phyloP scores from a whole-genome alignment of 2,888 invertebrate genomes.

The Onthophagus sagittarius region DNA sequence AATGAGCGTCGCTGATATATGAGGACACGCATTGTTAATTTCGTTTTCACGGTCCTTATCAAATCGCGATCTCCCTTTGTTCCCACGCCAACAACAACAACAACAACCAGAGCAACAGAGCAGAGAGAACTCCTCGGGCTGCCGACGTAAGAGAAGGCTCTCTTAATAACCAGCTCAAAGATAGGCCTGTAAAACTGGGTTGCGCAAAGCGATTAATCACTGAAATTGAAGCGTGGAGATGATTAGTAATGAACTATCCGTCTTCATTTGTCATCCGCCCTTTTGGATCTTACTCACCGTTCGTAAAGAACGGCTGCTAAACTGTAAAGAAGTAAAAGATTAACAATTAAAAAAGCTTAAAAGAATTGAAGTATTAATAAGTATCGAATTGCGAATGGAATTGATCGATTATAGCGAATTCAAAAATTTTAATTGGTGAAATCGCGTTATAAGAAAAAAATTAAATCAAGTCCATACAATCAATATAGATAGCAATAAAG shows the following conservation, averaged over 20 bases:
- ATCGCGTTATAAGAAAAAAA: background rate
- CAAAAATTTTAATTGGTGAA: background rate
- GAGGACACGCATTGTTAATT: background rate
- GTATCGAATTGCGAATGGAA: background rate
- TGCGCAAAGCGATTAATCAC: slow-evolving; percentile 21
- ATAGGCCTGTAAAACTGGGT: slow-evolving; percentile 20
- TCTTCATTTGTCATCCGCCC: slow-evolving; percentile 23
- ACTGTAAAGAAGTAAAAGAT: background rate
- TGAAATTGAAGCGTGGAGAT: slow-evolving; percentile 23
- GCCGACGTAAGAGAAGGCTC: background rate
- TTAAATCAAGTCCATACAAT: background rate
- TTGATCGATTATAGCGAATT: background rate
- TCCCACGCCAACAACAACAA: background rate
- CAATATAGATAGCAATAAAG: too few relatives aligned
- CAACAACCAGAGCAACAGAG: background rate
- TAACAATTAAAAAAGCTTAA: too few relatives aligned
- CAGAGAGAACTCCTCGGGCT: background rate
- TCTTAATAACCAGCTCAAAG: slow-evolving; percentile 17
- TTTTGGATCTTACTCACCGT: background rate
- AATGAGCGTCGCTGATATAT: background rate
- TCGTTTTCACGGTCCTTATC: background rate
- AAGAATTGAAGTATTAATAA: background rate
- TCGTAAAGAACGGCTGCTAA: background rate
- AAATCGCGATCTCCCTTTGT: background rate
- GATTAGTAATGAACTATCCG: slow-evolving; percentile 24